phyloP scores from a whole-genome alignment of 2,888 invertebrate genomes.

The Tipula confusa region DNA sequence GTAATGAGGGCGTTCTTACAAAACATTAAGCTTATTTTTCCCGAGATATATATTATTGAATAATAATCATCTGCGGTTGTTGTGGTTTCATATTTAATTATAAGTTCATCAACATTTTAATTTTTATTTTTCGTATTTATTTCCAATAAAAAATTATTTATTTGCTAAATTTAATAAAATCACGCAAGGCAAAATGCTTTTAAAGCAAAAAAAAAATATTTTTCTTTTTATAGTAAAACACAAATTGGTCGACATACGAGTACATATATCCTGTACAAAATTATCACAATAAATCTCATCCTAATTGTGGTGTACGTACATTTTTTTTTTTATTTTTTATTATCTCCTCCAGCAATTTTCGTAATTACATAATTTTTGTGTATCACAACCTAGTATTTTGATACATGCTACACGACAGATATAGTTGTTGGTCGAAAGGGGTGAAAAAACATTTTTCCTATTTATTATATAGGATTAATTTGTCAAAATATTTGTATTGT shows the following conservation, averaged over 20 bases:
- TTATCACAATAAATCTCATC: constrained; percentile 3
- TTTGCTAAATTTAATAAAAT: neutral
- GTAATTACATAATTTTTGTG: neutral
- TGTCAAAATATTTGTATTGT: constrained; percentile 12
- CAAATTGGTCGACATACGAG: neutral
- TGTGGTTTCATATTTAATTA: neutral
- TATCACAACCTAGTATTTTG: neutral
- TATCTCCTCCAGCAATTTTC: neutral
- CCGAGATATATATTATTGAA: neutral
- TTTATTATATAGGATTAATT: neutral
- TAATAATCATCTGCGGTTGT: neutral
- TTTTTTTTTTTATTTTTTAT: neutral
- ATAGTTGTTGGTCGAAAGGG: neutral
- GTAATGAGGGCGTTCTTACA: constrained; percentile 12
- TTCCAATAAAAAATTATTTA: neutral
- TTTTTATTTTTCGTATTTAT: neutral
- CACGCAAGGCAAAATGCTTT: neutral
- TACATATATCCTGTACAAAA: neutral
- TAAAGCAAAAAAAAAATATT: neutral
- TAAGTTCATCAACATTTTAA: neutral
- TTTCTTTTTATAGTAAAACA: neutral
- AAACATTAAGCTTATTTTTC: neutral
- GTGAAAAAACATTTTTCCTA: neutral
- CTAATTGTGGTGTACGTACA: neutral
- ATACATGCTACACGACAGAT: neutral